These are phyloP conservation scores for Pocillopora grandis DNA, from an alignment of 92 coral and sea anemone species.

Conservation along the genomic window DNA sequence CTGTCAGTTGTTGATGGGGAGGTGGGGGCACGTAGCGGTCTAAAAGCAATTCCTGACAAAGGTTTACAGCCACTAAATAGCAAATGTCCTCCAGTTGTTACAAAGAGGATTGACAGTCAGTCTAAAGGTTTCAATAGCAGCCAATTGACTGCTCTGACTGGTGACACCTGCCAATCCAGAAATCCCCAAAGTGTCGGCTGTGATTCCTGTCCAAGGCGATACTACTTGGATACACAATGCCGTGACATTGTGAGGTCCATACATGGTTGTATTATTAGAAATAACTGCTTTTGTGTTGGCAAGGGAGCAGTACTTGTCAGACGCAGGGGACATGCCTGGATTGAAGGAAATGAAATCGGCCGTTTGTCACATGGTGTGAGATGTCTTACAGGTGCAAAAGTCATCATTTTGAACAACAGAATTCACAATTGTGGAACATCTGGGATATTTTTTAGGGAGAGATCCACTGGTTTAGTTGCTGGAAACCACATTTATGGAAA, in stretches of 20 bases:
- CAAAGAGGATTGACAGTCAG: conserved; percentile 40
- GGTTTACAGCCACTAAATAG: conserved; percentile 37
- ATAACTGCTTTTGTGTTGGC: conserved; percentile 69
- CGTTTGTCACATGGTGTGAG: conserved; percentile 78
- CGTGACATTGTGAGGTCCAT: conserved; percentile 76
- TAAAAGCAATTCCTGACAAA: conserved; percentile 18
- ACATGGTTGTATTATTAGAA: conserved; percentile 87
- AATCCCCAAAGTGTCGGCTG: conserved; percentile 25
- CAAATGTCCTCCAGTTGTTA: conserved; percentile 41
- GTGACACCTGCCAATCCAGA: conserved; percentile 46
- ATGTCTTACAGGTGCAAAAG: conserved; percentile 82
- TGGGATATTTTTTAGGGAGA: conserved; percentile 90
- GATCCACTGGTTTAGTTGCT: conserved; percentile 91
- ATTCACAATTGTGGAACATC: conserved; percentile 92
- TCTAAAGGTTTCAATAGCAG: conserved; percentile 35
- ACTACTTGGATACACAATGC: conserved; percentile 66
- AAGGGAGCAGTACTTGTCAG: conserved; percentile 87
- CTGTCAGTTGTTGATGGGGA: conserved; percentile 51
- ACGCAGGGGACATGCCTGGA: conserved; percentile 92
- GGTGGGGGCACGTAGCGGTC: conserved; percentile 22
- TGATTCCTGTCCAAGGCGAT: conserved; percentile 45
- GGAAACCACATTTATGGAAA: conserved; percentile 88
- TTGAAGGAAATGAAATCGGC: conserved; percentile 89
- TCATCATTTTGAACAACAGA: conserved; percentile 77
- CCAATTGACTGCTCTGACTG: conserved; percentile 61